Conservation (phyloP, 2,797 vertebrate genomes). For the Etheostoma nigrum region DNA sequence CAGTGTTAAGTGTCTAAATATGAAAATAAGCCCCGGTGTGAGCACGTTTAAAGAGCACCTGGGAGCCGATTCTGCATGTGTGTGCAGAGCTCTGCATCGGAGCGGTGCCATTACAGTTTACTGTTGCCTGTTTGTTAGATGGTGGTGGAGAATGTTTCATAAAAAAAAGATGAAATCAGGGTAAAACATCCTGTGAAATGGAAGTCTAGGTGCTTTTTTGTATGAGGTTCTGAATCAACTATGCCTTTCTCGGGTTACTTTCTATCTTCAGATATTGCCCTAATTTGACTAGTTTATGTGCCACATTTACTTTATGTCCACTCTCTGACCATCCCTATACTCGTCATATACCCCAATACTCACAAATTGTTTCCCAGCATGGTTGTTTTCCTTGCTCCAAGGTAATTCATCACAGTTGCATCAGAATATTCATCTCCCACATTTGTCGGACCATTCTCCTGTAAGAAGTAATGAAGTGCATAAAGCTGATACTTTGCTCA, state of each 20-base stretch:
- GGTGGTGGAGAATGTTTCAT: neutral
- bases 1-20: slow-evolving; percentile 47
- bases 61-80: slow-evolving; percentile 7
- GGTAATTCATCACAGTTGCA: slow-evolving; percentile 89
- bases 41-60: slow-evolving; percentile 33
- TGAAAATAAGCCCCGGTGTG: slow-evolving; percentile 29
- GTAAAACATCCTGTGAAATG: neutral
- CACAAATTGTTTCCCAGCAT: slow-evolving; percentile 97
- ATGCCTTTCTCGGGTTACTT: neutral
- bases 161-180: slow-evolving; percentile 16
- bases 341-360: slow-evolving; percentile 74
- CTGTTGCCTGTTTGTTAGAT: slow-evolving; percentile 7
- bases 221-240: neutral
- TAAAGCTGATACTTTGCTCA: neutral
- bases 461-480: slow-evolving; percentile 52
- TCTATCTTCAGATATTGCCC: neutral
- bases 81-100: slow-evolving; percentile 6
- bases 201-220: neutral
- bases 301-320: neutral
- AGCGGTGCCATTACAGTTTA: slow-evolving; percentile 10
- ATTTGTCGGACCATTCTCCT: slow-evolving; percentile 96
- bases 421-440: slow-evolving; percentile 95
- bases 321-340: neutral
- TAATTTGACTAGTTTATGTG: neutral
- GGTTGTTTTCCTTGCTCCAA: slow-evolving; percentile 92